These are phyloP conservation scores for Cremastinae sp. DNA, from an alignment of 2,888 invertebrate species.

Conservation along the genomic window DNA sequence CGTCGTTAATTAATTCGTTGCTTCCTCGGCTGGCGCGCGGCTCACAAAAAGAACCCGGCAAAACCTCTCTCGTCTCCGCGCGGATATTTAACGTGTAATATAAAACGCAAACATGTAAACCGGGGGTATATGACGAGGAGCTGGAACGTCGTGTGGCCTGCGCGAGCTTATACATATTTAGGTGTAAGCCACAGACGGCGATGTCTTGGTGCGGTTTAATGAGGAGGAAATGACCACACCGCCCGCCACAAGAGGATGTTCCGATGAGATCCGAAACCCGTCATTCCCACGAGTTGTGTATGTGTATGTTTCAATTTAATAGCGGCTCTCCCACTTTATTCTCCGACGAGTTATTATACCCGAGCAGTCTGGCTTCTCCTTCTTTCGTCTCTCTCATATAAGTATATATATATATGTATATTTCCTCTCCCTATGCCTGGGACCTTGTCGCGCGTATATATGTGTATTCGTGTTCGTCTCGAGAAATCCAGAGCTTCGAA, in stretches of 20 bases:
- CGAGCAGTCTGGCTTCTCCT: slow-evolving; percentile 27
- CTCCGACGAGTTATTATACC: slow-evolving; percentile 47
- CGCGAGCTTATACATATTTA: slow-evolving; percentile 42
- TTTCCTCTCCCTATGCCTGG: background rate
- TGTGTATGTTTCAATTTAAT: slow-evolving; percentile 41
- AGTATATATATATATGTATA: too few relatives aligned
- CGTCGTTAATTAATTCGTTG: slow-evolving; percentile 43
- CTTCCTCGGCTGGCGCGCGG: slow-evolving; percentile 12
- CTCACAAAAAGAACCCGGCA: slow-evolving; percentile 16
- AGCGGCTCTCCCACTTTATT: slow-evolving; percentile 33
- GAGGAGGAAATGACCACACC: slow-evolving; percentile 63
- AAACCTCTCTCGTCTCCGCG: slow-evolving; percentile 21
- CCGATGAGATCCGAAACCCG: slow-evolving; percentile 53
- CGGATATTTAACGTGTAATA: slow-evolving; percentile 16
- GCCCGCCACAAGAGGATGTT: slow-evolving; percentile 58
- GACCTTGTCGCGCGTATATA: slow-evolving; percentile 6
- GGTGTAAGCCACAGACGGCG: slow-evolving; percentile 41
- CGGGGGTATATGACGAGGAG: background rate
- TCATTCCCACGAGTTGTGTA: slow-evolving; percentile 56
- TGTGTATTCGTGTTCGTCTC: too few relatives aligned
- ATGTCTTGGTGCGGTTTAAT: slow-evolving; percentile 60
- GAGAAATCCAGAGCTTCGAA: too few relatives aligned
- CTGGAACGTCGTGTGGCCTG: too few relatives aligned
- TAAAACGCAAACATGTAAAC: slow-evolving; percentile 16
- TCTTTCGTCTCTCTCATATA: slow-evolving; percentile 1